Evolutionary conservation across 2,113 vertebrate genomes (phyloP), one percentile per base, ranked within the genome.

Genomic region (Ornithorhynchus anatinus): DNA sequence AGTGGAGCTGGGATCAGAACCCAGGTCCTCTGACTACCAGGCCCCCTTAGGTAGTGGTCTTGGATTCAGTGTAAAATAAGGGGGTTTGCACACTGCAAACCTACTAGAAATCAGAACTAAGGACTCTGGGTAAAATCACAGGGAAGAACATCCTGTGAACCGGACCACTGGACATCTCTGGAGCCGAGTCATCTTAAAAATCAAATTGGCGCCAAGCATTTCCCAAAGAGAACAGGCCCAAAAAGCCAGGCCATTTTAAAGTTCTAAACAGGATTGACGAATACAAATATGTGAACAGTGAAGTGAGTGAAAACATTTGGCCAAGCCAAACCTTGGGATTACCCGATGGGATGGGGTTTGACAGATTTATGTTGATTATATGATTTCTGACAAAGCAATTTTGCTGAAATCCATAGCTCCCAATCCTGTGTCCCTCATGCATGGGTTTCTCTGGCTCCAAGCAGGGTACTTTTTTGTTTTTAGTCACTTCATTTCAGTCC

Each of bases 131-230:
- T n/a, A n/a, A n/a, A n/a, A n/a, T n/a, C n/a, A n/a, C n/a, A n/a
- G n/a, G n/a, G n/a, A n/a, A n/a, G n/a, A n/a, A n/a, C n/a, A n/a
- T n/a, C n/a, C n/a, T n/a, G n/a, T n/a, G n/a, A n/a, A n/a, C n/a
- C n/a, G n/a, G n/a, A n/a, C n/a, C n/a, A n/a, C n/a, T n/a, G n/a
- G n/a, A n/a, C n/a, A n/a, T n/a, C n/a, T n/a, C n/a, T n/a, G n/a
- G n/a, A n/a, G n/a, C n/a, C n/a, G n/a, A n/a, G n/a, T n/a, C n/a
- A n/a, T n/a, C n/a, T n/a, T n/a, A n/a, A n/a, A n/a, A n/a, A n/a
- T n/a, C n/a, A n/a, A n/a, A n/a, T n/a, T 33, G 43, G 62, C 25
- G 35, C 19, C 16, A n/a, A 53, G 22, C 25, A 11, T 61, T 63
- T 71, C 22, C 16, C 8, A 27, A 3, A 16, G 2, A 43, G 29